A percentile compares a stretch with the other conserved stretches of the same genome.
phyloP scores from a whole-genome alignment of 2,888 invertebrate genomes.

The Polia nebulosa region DNA sequence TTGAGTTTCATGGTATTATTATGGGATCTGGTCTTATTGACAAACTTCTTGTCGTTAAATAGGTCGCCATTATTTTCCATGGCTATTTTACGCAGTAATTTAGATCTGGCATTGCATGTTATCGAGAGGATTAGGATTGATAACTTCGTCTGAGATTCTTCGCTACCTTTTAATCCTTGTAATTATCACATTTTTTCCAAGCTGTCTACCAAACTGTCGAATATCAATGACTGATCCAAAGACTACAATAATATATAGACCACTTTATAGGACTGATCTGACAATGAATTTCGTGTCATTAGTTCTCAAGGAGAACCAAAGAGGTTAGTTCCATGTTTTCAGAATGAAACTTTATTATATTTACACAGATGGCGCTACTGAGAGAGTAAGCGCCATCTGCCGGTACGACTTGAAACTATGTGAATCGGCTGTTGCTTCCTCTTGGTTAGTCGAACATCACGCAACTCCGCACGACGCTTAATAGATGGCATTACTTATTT shows the following conservation, averaged over 20 bases:
- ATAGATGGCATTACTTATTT: slow-evolving; percentile 22
- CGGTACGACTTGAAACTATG: neutral
- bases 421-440: neutral
- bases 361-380: slow-evolving; percentile 26
- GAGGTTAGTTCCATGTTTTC: neutral
- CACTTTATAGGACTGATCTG: too few species aligned
- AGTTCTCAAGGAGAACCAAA: slow-evolving; percentile 11
- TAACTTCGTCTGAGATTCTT: slow-evolving; percentile 36
- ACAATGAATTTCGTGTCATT: slow-evolving; percentile 29
- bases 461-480: neutral
- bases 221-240: neutral
- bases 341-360: neutral
- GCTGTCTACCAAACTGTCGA: slow-evolving; percentile 28
- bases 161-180: slow-evolving; percentile 8
- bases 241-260: too few species aligned
- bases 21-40: slow-evolving; percentile 78
- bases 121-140: slow-evolving; percentile 49
- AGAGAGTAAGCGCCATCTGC: slow-evolving; percentile 38
- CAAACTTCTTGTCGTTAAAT: slow-evolving; percentile 73
- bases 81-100: slow-evolving; percentile 69
- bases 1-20: slow-evolving; percentile 68
- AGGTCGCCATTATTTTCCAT: slow-evolving; percentile 79
- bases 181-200: slow-evolving; percentile 53
- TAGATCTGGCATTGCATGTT: slow-evolving; percentile 65
- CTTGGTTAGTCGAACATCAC: neutral